Evolutionary conservation across 2,888 invertebrate species (phyloP), one percentile per base, ranked within the genome.

Genomic region (Saturnia japonica): DNA sequence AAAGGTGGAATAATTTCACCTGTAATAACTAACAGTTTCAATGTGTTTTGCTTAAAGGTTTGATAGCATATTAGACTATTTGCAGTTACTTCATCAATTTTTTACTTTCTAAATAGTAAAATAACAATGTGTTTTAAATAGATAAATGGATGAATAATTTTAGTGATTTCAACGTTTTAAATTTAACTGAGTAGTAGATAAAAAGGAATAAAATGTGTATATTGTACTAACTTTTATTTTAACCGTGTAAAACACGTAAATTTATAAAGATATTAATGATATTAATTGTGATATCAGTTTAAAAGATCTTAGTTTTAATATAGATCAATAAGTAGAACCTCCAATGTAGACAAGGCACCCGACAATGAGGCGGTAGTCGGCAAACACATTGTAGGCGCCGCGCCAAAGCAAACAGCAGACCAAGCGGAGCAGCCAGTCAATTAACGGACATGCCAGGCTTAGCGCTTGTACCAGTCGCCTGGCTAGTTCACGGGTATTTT

Each of bases 321-420:
- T 70, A 22, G 54, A 47, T 42, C 66, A 70, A 70, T 70, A 70
- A 67, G 54, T 64, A 67, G 70, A 66, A 72, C 73, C 74, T 70
- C 73, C 74, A 67, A 66, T 78, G 82, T 79, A 79, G 78, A 76
- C 82, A 80, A 80, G 82, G 82, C 82, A 76, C 75, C 77, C 77
- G 84, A 82, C 84, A 83, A 82, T 83, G 81, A 80, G 81, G 77
- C 80, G 76, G 82, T 78, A 78, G 83, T 82, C 74, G 68, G 79
- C 84, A 89, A 89, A 89, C 86, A 88, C 76, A 77, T 72, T 71
- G 78, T 77, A 82, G 84, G 84, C 83, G 82, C 81, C 77, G 82
- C 81, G 87, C 86, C 85, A 88, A 84, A 71, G 80, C 83, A 89
- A 89, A 91, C 88, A 88, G 69, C 74, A 64, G 64, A 40, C n/a